Conservation (phyloP, 2,888 invertebrate genomes). For the Eilema depressum region DNA sequence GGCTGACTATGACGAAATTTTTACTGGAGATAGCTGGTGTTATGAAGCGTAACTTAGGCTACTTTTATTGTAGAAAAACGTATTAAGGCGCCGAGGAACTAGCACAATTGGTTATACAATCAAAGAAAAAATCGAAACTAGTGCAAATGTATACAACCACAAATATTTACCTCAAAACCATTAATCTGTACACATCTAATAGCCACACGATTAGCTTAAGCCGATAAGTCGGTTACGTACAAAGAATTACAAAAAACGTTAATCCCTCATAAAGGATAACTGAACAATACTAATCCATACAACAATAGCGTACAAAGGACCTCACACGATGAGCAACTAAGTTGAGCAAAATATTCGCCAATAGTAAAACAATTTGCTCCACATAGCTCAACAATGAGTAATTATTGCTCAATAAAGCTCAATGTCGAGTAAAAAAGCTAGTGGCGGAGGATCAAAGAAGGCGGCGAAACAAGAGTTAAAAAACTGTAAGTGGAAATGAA, state of each 20-base stretch:
- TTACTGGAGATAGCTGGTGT: too few species aligned
- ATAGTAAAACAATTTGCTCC: constrained; percentile 66
- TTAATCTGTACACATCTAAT: background rate
- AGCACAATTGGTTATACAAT: too few species aligned
- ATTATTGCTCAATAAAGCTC: constrained; percentile 46
- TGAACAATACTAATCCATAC: background rate
- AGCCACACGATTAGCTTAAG: background rate
- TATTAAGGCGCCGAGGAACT: too few species aligned
- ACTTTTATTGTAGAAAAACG: too few species aligned
- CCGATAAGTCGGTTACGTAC: background rate
- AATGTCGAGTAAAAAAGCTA: constrained; percentile 39
- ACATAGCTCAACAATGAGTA: constrained; percentile 64
- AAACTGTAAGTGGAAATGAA: constrained; percentile 79
- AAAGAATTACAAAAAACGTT: background rate
- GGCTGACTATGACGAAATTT: too few species aligned
- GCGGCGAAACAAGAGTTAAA: constrained; percentile 76
- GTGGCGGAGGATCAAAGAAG: constrained; percentile 64
- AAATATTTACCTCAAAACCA: background rate
- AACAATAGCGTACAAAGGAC: constrained; percentile 8
- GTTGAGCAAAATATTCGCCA: constrained; percentile 49
- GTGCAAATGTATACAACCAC: too few species aligned
- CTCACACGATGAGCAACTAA: constrained; percentile 5
- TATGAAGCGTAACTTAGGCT: too few species aligned
- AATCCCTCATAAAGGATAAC: background rate
- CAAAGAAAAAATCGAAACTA: too few species aligned